Percentiles rank a stretch among this genome's conserved stretches.
Conservation (phyloP, 2,797 vertebrate species). For the Gambusia yucatana region DNA sequence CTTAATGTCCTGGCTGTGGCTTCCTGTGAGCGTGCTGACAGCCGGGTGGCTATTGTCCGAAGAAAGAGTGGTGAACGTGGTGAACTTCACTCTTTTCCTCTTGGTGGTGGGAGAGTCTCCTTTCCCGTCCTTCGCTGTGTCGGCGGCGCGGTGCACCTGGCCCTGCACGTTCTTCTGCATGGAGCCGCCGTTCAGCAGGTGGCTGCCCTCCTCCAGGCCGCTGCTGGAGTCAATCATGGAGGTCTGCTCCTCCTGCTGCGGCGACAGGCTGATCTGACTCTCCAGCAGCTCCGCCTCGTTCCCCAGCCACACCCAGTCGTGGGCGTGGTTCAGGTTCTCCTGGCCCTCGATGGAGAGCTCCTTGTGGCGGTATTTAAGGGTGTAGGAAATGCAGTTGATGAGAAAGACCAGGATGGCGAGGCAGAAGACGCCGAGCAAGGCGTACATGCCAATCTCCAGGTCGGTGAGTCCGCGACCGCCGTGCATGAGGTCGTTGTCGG, state of each 20-base stretch:
- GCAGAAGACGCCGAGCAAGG: slow-evolving; percentile 95
- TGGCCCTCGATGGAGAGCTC: slow-evolving; percentile 90
- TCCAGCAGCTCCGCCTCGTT: slow-evolving; percentile 91
- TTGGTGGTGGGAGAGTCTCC: slow-evolving; percentile 89
- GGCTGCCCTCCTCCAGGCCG: slow-evolving; percentile 82
- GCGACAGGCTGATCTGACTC: slow-evolving; percentile 81
- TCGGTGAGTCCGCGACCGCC: slow-evolving; percentile 87
- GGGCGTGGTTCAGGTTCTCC: slow-evolving; percentile 88
- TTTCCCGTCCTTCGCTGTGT: slow-evolving; percentile 82
- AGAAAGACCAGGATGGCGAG: slow-evolving; percentile 97
- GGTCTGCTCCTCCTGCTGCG: slow-evolving; percentile 87
- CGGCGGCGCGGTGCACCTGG: slow-evolving; percentile 81
- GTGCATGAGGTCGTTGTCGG: slow-evolving; percentile 86
- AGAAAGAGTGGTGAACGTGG: slow-evolving; percentile 90
- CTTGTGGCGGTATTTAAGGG: slow-evolving; percentile 93
- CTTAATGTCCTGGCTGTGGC: slow-evolving; percentile 88
- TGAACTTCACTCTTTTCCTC: slow-evolving; percentile 94
- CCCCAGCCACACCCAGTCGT: slow-evolving; percentile 98
- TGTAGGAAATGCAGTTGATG: slow-evolving; percentile 95
- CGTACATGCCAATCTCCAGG: slow-evolving; percentile 98
- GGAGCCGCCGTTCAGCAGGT: slow-evolving; percentile 85
- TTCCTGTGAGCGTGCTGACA: slow-evolving; percentile 83
- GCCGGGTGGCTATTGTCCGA: slow-evolving; percentile 83
- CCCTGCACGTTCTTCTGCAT: slow-evolving; percentile 82
- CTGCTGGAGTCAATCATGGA: slow-evolving; percentile 87